Percentiles rank a stretch among this genome's conserved stretches.
Conservation (phyloP, 2,888 invertebrate species). For the Mesopsocus fuscifrons region DNA sequence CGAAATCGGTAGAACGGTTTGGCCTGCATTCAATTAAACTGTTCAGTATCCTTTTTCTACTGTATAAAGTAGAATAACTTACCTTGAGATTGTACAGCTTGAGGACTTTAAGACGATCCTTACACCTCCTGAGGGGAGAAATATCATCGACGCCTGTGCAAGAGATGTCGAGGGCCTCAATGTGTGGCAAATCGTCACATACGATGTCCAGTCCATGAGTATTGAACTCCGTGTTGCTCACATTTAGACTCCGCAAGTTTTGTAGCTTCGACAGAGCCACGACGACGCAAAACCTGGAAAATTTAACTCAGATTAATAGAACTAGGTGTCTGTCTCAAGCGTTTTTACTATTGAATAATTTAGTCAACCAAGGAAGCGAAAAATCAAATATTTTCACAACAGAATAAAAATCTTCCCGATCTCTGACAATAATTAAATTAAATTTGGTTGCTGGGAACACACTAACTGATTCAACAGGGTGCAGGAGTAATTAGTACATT, state of each 20-base stretch:
- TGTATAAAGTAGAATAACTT: too few relatives aligned
- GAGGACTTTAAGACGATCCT: constrained; percentile 34
- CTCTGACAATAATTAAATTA: too few relatives aligned
- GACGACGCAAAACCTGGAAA: constrained; percentile 31
- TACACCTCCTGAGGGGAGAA: constrained; percentile 33
- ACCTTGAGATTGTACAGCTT: constrained; percentile 39
- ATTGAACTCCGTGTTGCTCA: constrained; percentile 48
- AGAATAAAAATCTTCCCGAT: too few relatives aligned
- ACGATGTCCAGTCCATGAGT: constrained; percentile 41
- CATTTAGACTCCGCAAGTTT: constrained; percentile 37
- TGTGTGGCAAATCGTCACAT: constrained; percentile 38
- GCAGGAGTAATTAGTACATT: too few relatives aligned
- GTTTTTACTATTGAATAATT: neutral
- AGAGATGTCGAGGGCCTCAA: constrained; percentile 46
- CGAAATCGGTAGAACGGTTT: too few relatives aligned
- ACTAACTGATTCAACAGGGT: too few relatives aligned
- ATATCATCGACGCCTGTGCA: constrained; percentile 41
- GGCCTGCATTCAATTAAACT: too few relatives aligned
- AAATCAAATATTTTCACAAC: too few relatives aligned
- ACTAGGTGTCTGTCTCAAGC: too few relatives aligned
- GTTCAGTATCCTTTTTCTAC: too few relatives aligned
- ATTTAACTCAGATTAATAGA: constrained; percentile 10
- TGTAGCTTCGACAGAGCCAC: constrained; percentile 39
- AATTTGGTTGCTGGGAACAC: too few relatives aligned
- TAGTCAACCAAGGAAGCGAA: too few relatives aligned